Percentiles rank a stretch among this genome's conserved stretches.
Conservation (phyloP, 2,888 invertebrate species). For the Sycophila texana region DNA sequence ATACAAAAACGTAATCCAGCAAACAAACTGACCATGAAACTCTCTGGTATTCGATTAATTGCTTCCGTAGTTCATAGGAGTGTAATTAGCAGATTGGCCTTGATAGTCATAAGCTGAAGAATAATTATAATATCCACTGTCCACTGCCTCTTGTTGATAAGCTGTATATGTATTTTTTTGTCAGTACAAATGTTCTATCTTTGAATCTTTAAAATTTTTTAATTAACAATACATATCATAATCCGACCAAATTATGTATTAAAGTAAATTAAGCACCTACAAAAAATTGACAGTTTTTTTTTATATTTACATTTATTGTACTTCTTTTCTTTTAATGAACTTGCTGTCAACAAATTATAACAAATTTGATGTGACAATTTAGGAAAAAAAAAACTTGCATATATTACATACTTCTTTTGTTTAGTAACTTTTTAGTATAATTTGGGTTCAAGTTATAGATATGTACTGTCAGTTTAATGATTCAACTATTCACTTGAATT, state of each 20-base stretch:
- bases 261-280: background rate
- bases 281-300: no score
- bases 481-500: slow-evolving; percentile 9
- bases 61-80: slow-evolving; percentile 68
- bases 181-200: slow-evolving; percentile 47
- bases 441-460: no score
- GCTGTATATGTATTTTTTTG: slow-evolving; percentile 64
- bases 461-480: background rate
- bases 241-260: slow-evolving; percentile 8
- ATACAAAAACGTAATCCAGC: slow-evolving; percentile 43
- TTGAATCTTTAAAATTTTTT: slow-evolving; percentile 26
- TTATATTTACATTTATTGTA: no score
- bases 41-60: slow-evolving; percentile 67
- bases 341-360: no score
- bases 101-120: slow-evolving; percentile 70
- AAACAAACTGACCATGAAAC: slow-evolving; percentile 69
- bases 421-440: no score
- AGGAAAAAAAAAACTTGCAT: no score
- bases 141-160: slow-evolving; percentile 71
- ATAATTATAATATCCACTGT: slow-evolving; percentile 67
- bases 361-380: no score
- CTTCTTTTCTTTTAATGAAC: no score
- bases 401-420: no score
- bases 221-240: slow-evolving; percentile 31
- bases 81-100: slow-evolving; percentile 68